Evolutionary conservation across 2,113 vertebrate genomes (phyloP), one percentile per base, ranked within the genome.

Genomic region (Bubalus kerabau): DNA sequence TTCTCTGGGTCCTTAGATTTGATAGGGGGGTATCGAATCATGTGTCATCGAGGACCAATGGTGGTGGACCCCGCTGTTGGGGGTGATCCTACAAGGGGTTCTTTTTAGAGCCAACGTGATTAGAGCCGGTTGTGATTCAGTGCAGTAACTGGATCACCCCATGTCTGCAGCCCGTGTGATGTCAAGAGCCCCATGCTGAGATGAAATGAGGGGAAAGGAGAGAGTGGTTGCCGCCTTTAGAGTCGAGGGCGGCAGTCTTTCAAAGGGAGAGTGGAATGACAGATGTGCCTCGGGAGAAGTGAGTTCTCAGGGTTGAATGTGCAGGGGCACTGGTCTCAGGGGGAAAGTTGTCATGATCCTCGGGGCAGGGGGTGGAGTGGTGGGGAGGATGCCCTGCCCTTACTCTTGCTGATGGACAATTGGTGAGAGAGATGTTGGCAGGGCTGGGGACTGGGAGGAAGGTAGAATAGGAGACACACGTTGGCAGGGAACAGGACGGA

Each of bases 81-180:
- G 2, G 2, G 2, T 40, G 67, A 64, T 62, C 19, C 6, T 0
- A 0, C 5, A 1, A 10, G 43, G 32, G 43, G 32, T 3, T 3
- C 54, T 62, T 21, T 16, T 62, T 50, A n/a, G 28, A 32, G 7
- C 16, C 54, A 17, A 36, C 5, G 28, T 11, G 17, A 7, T 16
- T 1, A 30, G 52, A 89, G 40, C 43, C 9, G 1, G 1, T 46
- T 4, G 0, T 9, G 36, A 67, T 26, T 40, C 56, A 74, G 1
- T 2, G 60, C 30, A 6, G 26, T 4, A 7, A 26, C 71, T 6
- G 71, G 2, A 23, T 60, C 10, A 1, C 54, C 2, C 50, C n/a
- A 1, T 46, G 43, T 5, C 50, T 32, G 7, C 4, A 3, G 23
- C 83, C 17, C n/a, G 1, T 74, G 2, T 0, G 6, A 16, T 5